Evolutionary conservation across 30 jellyfish, hydroid and myxozoan species (phyloP), one percentile per base, ranked within the genome.

Genomic region (Chrysaora quinquecirrha): DNA sequence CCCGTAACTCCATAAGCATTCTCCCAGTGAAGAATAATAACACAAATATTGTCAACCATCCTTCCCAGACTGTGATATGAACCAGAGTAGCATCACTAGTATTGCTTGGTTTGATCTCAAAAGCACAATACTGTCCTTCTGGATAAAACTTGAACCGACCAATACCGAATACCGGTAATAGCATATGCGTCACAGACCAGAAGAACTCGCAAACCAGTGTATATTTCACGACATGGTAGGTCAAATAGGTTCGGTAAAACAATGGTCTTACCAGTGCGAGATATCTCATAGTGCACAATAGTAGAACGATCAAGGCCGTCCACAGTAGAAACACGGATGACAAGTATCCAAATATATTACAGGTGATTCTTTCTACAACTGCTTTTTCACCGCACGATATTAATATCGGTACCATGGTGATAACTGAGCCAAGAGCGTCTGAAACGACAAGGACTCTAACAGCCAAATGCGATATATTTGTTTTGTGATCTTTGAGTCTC

Each of bases 21-120:
- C 88, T 54, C 28, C 34, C 49, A 0, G 86, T 78, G 63, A 80
- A 64, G 38, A 31, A 80, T 3, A 71, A 32, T 16, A 69, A 67
- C 18, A 78, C 46, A 2, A 65, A 14, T 2, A 79, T 75, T 0
- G 75, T 22, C 19, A 80, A 32, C 88, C 88, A 78, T 0, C 96
- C 96, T 49, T 88, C 93, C 90, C 92, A 71, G 12, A 88, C 96
- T 0, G 89, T 80, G 14, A 88, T 67, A 48, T 88, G 90, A 22
- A 88, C 90, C 48, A 88, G 72, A 12, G 60, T 69, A 23, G 73
- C 35, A 47, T 87, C 96, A 11, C 28, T 56, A 0, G 43, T 34
- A 20, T 71, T 64, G 47, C 35, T 34, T 0, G 93, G 89, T 28
- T 73, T 77, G 19, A 88, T 61, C 48, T 88, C 96, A 47, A 65